Base-by-base conservation (phyloP, 2,888 invertebrate genomes). In the Parascotia fuliginaria region DNA sequence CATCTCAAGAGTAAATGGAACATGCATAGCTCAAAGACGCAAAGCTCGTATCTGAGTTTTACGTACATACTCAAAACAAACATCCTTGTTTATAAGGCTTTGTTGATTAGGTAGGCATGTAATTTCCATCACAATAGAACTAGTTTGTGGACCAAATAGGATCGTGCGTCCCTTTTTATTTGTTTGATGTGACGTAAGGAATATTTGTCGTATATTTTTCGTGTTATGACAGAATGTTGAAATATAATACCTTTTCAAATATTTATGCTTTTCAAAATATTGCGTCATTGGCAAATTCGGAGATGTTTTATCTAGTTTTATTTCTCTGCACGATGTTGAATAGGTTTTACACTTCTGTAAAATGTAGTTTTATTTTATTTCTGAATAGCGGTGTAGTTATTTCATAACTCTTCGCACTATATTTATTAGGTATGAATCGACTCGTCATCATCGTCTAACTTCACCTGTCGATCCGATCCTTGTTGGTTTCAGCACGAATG, bases 81-180 rank as follows among this genome's bases (percentile, higher is more conserved):
- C 39, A 42, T 40, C 32, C 29, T 15, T 28, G 6, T 45, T 50
- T 34, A 42, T 44, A 42, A 41, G 28, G 44, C 49, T 41, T 46
- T 40, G 47, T 51, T 67, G 53, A 67, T 57, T 64, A 50, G 32
- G 34, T 42, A 51, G 40, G 43, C 29, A 15, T 27, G 42, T 50
- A 58, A 69, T 70, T 60, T 69, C 61, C 69, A 69, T 69, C 39
- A 74, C 69, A 74, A 75, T 65, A 33, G 64, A 60, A 54, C 65
- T 66, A 68, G 72, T 73, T 74, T 43, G 39, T 50, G 52, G 11
- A 52, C 36, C 13, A 42, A 60, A 55, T 60, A 56, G 55, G 41
- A 46, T 51, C 44, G 33, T 27, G 13, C 40, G 22, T 24, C 19
- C 42, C 64, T 63, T 55, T 57, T 68, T 64, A 65, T 56, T 43